phyloP scores from a whole-genome alignment of 2,888 invertebrate species.

The Phragmatobia fuliginosa region DNA sequence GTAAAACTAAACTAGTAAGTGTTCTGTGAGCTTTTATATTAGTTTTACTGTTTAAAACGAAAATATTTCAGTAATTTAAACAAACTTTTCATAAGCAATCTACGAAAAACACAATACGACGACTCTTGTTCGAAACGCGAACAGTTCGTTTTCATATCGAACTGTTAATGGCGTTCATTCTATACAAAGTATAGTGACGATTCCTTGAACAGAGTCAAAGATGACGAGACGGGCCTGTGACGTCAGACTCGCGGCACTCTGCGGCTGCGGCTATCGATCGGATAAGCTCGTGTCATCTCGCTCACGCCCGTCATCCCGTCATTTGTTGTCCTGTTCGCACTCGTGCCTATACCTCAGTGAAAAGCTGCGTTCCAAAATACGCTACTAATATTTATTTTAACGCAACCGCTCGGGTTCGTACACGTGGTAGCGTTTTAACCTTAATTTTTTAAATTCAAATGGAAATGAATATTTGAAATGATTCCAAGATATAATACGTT shows the following conservation, averaged over 20 bases:
- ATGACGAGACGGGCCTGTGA: slow-evolving; percentile 85
- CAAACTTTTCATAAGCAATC: slow-evolving; percentile 5
- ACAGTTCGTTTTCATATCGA: slow-evolving; percentile 37
- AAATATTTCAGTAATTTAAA: slow-evolving; percentile 18
- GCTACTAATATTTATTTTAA: slow-evolving; percentile 87
- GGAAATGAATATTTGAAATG: slow-evolving; percentile 7
- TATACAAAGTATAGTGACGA: slow-evolving; percentile 80
- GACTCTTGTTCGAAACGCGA: slow-evolving; percentile 16
- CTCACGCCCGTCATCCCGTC: slow-evolving; percentile 67
- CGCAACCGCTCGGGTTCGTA: slow-evolving; percentile 75
- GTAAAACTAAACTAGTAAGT: neutral
- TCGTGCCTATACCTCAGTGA: slow-evolving; percentile 68
- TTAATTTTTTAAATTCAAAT: slow-evolving; percentile 28
- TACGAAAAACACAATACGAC: slow-evolving; percentile 20
- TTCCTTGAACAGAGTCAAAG: slow-evolving; percentile 82
- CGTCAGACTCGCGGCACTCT: slow-evolving; percentile 84
- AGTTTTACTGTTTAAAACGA: neutral
- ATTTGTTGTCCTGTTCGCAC: slow-evolving; percentile 69
- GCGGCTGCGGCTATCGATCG: slow-evolving; percentile 87
- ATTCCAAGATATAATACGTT: neutral
- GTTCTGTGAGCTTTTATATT: neutral
- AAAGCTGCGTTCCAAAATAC: slow-evolving; percentile 83
- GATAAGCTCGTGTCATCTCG: slow-evolving; percentile 74
- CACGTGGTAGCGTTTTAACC: slow-evolving; percentile 70
- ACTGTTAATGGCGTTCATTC: slow-evolving; percentile 53